Percentiles rank a stretch among this genome's conserved stretches.
phyloP scores from a whole-genome alignment of 2,113 vertebrate genomes.

The Camelus bactrianus region DNA sequence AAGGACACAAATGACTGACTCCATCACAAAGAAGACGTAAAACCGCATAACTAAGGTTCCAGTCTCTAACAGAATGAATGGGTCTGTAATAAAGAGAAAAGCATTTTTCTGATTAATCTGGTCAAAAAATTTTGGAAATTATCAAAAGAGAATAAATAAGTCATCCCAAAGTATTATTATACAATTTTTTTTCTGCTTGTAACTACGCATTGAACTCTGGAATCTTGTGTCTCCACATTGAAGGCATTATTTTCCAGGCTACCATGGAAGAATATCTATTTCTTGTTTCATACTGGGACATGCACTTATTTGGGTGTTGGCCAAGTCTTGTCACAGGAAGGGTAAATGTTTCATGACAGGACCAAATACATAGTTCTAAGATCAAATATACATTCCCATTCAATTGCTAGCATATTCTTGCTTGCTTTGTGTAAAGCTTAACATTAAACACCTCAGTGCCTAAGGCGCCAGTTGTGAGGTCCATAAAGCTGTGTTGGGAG shows the following conservation, averaged over 20 bases:
- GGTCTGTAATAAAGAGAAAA: background rate
- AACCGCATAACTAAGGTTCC: background rate
- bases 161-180: background rate
- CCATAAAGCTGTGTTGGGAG: background rate
- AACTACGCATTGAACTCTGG: background rate
- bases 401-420: background rate
- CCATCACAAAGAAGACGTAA: background rate
- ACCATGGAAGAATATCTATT: background rate
- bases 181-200: background rate
- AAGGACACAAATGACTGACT: background rate
- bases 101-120: background rate
- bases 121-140: background rate
- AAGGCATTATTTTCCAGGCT: background rate
- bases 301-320: background rate
- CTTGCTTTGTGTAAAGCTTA: background rate
- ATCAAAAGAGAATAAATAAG: background rate
- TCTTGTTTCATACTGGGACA: background rate
- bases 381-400: background rate
- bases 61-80: background rate
- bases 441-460: background rate
- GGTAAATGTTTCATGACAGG: background rate
- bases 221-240: background rate
- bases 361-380: slow-evolving; percentile 10
- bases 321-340: background rate
- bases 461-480: background rate